Base-by-base conservation (phyloP, 2,797 vertebrate species). In the Anomalospiza imberbis region DNA sequence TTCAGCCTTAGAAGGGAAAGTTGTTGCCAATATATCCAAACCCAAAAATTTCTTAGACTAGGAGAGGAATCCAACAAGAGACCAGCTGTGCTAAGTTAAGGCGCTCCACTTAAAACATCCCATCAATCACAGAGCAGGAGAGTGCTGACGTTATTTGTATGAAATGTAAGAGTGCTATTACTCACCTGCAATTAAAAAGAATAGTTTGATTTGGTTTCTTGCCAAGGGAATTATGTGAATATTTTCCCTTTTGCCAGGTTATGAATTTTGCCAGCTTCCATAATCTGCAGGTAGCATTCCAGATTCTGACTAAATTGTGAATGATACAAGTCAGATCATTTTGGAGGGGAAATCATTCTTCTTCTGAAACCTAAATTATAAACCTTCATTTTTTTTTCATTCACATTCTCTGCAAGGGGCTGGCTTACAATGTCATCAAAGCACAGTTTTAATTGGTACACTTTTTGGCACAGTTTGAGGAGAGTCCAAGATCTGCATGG, bases 121-220 rank as follows among this genome's bases (percentile, higher is more conserved):
- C 85, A 95, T 97, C 92, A 93, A 93, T 96, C 97, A 95, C 62
- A 63, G 87, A 58, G 83, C 93, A 81, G 63, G 89, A 93, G 95
- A 90, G 93, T 87, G 89, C 93, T 97, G 97, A 97, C n/a, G 54
- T 96, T 95, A 96, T 95, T 96, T 89, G 86, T 88, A 91, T 97
- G 95, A 97, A 97, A 97, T 96, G 78, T 88, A 95, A 97, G 95
- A 95, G 91, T 88, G 85, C 81, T 96, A 95, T 97, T 96, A 96
- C 95, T 96, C 97, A 97, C 95, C 96, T 97, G 96, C 96, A 97
- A 98, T 97, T 97, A 97, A 97, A 95, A 96, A 84, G 87, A 97
- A 95, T 91, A 93, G 95, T 95, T 97, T 97, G 88, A 96, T 96
- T 97, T 97, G 96, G 96, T 96, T 93, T 91, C 47, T 51, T 82